Conservation (phyloP, 2,113 vertebrate species). For the Melospiza georgiana region DNA sequence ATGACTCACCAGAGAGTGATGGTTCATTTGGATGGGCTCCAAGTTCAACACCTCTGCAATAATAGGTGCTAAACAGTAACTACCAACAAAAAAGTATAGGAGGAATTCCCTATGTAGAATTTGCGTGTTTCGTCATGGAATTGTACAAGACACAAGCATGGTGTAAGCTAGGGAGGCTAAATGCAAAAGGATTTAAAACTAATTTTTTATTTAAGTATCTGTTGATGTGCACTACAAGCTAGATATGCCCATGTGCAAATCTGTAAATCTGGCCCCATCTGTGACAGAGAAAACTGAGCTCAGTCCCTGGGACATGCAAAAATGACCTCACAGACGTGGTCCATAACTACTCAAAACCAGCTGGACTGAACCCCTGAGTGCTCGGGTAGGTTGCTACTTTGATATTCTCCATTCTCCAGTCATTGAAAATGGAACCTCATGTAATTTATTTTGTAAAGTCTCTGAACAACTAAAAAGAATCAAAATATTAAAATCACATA, state of each 20-base stretch:
- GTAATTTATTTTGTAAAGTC: not conserved
- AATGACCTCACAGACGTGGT: not conserved
- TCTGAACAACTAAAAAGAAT: not conserved
- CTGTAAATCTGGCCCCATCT: not conserved
- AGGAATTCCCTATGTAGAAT: not conserved
- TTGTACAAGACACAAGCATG: not conserved
- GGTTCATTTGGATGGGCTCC: not conserved
- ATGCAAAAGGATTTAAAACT: not conserved
- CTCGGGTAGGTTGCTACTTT: not conserved
- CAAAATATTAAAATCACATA: not conserved
- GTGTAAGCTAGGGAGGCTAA: not conserved
- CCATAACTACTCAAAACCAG: not conserved
- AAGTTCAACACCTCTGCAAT: not conserved
- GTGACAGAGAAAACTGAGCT: not conserved
- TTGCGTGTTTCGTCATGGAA: not conserved
- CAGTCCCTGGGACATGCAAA: not conserved
- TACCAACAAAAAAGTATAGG: not conserved
- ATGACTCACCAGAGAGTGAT: not conserved
- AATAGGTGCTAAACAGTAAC: not conserved
- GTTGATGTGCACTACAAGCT: not conserved
- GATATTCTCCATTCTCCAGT: not conserved
- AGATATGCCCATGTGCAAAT: not conserved
- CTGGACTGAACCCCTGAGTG: not conserved
- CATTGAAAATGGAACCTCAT: not conserved
- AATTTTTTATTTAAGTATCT: not conserved